Evolutionary conservation across 2,888 invertebrate species (phyloP).

Genomic region (Stenolophus ochropezus): DNA sequence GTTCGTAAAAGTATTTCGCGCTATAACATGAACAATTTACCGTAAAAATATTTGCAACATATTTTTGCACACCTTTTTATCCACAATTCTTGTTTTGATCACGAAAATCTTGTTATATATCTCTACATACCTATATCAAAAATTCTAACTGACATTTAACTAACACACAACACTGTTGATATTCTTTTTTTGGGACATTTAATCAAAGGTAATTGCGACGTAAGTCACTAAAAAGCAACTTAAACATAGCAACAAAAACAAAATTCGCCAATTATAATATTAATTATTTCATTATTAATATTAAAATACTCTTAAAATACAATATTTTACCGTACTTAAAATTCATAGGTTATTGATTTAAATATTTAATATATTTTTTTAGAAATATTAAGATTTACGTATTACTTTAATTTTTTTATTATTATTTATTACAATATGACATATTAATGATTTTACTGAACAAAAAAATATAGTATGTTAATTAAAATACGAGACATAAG

Average conservation of each 20-base stretch:
- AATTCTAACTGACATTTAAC: constrained; percentile 12
- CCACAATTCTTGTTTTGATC: background rate
- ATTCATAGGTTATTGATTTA: too few species aligned
- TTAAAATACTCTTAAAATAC: too few species aligned
- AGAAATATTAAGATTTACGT: too few species aligned
- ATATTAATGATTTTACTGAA: too few species aligned
- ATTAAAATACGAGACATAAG: too few species aligned
- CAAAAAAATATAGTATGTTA: too few species aligned
- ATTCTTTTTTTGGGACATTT: constrained; percentile 33
- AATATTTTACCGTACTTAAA: too few species aligned
- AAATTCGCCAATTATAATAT: background rate
- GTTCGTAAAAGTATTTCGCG: background rate
- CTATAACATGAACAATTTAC: background rate
- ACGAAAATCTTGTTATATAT: background rate
- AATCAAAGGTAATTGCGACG: constrained; percentile 13
- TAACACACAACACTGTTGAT: constrained; percentile 17
- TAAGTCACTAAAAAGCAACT: constrained; percentile 2
- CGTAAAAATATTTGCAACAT: background rate
- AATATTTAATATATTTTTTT: too few species aligned
- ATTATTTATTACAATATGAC: too few species aligned
- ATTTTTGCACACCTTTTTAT: constrained; percentile 7
- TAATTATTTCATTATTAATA: background rate
- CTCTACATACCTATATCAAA: background rate
- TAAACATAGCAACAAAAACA: constrained; percentile 13
- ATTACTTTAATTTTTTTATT: too few species aligned